Evolutionary conservation across 2,888 invertebrate genomes (phyloP).

Genomic region (Rhopalosiphum nymphaeae): DNA sequence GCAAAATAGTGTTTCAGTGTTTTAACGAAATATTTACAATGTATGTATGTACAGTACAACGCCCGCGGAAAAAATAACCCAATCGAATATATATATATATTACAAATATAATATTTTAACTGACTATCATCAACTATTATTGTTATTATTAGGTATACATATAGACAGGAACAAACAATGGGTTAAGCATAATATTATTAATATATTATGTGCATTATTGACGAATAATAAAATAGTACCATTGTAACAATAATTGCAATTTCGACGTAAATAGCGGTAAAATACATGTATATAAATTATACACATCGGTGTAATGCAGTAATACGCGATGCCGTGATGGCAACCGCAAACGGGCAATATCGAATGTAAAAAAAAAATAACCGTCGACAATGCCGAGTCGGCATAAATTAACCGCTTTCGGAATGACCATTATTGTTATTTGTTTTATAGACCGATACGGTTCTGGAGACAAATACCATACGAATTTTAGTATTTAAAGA

Average conservation of each 20-base stretch:
- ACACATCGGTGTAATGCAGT: not conserved
- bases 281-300: not conserved
- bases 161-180: not conserved
- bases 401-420: slow-evolving; percentile 5
- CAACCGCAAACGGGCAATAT: not conserved
- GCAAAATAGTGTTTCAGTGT: not conserved
- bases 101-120: not conserved
- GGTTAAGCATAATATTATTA: not conserved
- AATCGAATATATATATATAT: not conserved
- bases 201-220: not conserved
- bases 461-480: not conserved
- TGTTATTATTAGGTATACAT: not conserved
- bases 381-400: not conserved
- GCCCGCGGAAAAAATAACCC: not conserved
- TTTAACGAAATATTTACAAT: not conserved
- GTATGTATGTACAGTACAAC: not conserved
- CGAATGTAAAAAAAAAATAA: not conserved
- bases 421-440: not conserved
- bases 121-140: not conserved
- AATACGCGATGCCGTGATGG: not conserved
- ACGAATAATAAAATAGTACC: not conserved
- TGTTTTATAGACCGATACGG: not conserved
- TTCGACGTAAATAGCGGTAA: not conserved
- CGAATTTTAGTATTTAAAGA: not conserved
- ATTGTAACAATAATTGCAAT: not conserved